phyloP scores from a whole-genome alignment of 37 sponge, comb jelly and placozoan species.

The Aplysina aerophoba region DNA sequence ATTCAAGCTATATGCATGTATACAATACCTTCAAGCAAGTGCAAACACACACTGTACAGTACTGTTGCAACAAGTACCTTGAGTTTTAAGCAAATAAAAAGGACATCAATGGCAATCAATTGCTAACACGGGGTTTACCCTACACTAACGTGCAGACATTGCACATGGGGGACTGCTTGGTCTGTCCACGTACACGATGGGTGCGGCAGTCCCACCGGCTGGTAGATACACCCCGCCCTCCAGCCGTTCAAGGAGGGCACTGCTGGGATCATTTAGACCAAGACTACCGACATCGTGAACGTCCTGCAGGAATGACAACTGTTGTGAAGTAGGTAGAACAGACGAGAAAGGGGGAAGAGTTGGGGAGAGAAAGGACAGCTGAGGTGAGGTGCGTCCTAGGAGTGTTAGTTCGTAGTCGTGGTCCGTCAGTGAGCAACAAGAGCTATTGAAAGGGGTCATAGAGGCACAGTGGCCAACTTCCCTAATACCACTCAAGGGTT shows the following conservation, averaged over 20 bases:
- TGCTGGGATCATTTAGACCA: neutral
- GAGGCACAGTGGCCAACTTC: too few relatives aligned
- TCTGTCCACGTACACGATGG: constrained; percentile 44
- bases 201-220: constrained; percentile 21
- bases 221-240: neutral
- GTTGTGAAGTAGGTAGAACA: neutral
- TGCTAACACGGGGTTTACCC: too few relatives aligned
- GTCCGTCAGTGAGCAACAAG: neutral
- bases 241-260: neutral
- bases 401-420: constrained; percentile 21
- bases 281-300: neutral
- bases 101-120: too few relatives aligned
- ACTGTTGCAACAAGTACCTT: too few relatives aligned
- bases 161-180: constrained; percentile 40
- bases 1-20: too few relatives aligned
- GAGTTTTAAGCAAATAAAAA: too few relatives aligned
- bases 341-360: neutral
- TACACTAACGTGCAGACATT: neutral
- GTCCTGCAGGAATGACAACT: neutral
- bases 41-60: too few relatives aligned
- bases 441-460: too few relatives aligned
- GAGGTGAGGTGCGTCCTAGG: constrained; percentile 3
- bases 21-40: too few relatives aligned
- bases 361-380: neutral
- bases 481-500: too few relatives aligned